These are phyloP conservation scores for Serinus canaria DNA, from an alignment of 2,113 vertebrate species.

Conservation along the genomic window DNA sequence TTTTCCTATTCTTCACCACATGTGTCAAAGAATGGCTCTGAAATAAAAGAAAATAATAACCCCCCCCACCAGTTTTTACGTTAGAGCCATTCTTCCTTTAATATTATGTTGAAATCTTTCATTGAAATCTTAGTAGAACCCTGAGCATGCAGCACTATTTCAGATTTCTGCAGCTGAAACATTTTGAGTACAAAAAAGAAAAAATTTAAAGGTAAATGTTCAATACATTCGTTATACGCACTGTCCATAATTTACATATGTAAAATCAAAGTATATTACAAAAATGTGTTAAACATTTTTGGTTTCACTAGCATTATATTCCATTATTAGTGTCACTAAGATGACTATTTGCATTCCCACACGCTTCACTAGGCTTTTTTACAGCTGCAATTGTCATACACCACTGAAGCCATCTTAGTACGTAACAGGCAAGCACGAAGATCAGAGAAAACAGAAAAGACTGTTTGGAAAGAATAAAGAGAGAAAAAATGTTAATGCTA, in stretches of 20 bases:
- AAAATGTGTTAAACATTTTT: not conserved
- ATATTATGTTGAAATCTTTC: not conserved
- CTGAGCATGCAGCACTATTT: not conserved
- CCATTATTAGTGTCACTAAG: slow-evolving; percentile 30
- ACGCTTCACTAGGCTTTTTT: not conserved
- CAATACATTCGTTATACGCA: not conserved
- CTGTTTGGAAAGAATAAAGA: not conserved
- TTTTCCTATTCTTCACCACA: not conserved
- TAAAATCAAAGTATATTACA: slow-evolving; percentile 39
- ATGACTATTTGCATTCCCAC: not conserved
- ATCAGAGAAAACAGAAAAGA: slow-evolving; percentile 5
- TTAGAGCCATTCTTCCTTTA: not conserved
- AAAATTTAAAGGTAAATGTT: not conserved
- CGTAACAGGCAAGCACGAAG: not conserved
- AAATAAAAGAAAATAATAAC: not conserved
- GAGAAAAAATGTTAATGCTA: not conserved
- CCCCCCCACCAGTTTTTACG: not conserved
- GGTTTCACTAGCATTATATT: not conserved
- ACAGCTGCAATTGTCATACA: slow-evolving; percentile 22
- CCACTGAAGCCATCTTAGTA: not conserved
- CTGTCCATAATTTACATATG: not conserved
- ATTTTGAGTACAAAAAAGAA: not conserved
- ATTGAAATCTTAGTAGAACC: not conserved
- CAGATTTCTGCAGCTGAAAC: not conserved
- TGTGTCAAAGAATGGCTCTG: not conserved